These are phyloP conservation scores for Schrankia costaestrigalis DNA, from an alignment of 2,888 invertebrate species.

Conservation along the genomic window DNA sequence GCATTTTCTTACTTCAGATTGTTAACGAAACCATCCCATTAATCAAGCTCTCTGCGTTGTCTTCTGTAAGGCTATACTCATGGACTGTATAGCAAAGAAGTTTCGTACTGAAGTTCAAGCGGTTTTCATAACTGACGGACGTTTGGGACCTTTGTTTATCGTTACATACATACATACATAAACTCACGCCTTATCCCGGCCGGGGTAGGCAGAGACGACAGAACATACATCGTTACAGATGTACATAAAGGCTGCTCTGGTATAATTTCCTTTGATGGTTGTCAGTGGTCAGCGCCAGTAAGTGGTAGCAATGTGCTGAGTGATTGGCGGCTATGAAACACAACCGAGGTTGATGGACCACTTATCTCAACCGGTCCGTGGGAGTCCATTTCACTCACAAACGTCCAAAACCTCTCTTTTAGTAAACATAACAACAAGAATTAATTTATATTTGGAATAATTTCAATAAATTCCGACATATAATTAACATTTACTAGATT, in stretches of 20 bases:
- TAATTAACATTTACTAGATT: constrained; percentile 72
- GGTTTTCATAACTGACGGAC: too few relatives aligned
- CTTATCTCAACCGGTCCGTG: constrained; percentile 60
- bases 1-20: too few relatives aligned
- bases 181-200: too few relatives aligned
- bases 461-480: constrained; percentile 67
- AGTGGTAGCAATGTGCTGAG: constrained; percentile 10
- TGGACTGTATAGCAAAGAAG: too few relatives aligned
- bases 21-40: too few relatives aligned
- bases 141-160: too few relatives aligned
- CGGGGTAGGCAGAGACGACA: too few relatives aligned
- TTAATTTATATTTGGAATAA: constrained; percentile 63
- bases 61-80: too few relatives aligned
- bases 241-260: not conserved
- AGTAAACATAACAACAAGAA: constrained; percentile 55
- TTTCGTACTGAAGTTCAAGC: too few relatives aligned
- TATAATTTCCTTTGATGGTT: not conserved
- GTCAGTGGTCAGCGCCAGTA: constrained; percentile 2
- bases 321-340: constrained; percentile 16
- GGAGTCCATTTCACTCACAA: constrained; percentile 51
- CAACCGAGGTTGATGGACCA: constrained; percentile 50
- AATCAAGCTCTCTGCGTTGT: too few relatives aligned
- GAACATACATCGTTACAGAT: too few relatives aligned
- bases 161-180: too few relatives aligned
- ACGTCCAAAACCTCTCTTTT: constrained; percentile 48